Percentiles rank a stretch among this genome's conserved stretches.
Conservation (phyloP, 2,113 vertebrate species). For the Sporophila hypoxantha region DNA sequence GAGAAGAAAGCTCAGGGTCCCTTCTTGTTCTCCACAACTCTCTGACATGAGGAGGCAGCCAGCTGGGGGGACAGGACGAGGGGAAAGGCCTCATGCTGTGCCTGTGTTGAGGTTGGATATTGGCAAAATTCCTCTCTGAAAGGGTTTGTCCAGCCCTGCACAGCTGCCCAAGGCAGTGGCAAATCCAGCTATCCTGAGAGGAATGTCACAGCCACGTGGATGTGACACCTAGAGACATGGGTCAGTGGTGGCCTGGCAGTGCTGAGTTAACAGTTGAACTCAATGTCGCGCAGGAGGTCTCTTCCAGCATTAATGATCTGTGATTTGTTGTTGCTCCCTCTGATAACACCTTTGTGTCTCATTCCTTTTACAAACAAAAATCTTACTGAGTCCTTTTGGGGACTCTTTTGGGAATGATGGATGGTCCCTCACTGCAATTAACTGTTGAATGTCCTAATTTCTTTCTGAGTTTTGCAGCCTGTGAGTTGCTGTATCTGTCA, state of each 20-base stretch:
- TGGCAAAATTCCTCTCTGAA: neutral
- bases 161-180: neutral
- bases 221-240: rapidly evolving
- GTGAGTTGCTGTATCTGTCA: rapidly evolving
- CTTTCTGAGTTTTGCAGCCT: neutral
- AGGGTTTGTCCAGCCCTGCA: neutral
- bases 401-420: neutral
- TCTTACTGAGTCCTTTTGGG: neutral
- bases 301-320: neutral
- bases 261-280: neutral
- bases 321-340: neutral
- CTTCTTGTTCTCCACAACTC: neutral
- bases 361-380: neutral
- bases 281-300: rapidly evolving
- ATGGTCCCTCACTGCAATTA: neutral
- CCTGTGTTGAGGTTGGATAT: neutral
- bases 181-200: too few species aligned
- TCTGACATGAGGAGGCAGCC: neutral
- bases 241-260: neutral
- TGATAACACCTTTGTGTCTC: neutral
- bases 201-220: neutral
- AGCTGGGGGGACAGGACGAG: neutral
- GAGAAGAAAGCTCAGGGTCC: neutral
- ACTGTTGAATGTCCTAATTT: neutral
- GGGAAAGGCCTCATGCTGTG: neutral